These are phyloP conservation scores for Onychostoma macrolepis DNA, from an alignment of 2,113 vertebrate genomes.

Conservation along the genomic window DNA sequence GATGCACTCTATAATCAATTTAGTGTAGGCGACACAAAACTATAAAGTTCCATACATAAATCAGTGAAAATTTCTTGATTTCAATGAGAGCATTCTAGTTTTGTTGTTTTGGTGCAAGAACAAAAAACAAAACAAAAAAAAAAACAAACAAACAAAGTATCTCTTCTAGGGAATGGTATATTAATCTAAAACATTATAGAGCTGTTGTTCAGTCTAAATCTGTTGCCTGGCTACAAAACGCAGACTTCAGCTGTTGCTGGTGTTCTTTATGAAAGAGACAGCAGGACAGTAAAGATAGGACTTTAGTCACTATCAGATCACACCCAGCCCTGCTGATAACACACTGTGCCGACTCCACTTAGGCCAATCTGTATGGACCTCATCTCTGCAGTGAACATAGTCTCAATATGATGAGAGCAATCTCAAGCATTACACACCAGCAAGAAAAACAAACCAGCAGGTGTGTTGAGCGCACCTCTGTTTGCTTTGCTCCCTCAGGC, in stretches of 20 bases:
- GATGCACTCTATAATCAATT: background rate
- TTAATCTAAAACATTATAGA: background rate
- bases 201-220: background rate
- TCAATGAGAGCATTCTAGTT: background rate
- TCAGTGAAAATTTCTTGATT: background rate
- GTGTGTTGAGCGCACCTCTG: slow-evolving; percentile 66
- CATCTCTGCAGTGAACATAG: background rate
- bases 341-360: slow-evolving; percentile 40
- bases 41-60: background rate
- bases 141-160: background rate
- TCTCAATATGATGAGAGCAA: slow-evolving; percentile 11
- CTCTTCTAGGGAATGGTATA: background rate
- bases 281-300: slow-evolving; percentile 30
- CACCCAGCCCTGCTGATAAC: slow-evolving; percentile 27
- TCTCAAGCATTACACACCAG: slow-evolving; percentile 42
- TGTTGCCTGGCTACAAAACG: background rate
- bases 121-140: background rate
- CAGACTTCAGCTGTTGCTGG: background rate
- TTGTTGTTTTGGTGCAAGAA: background rate
- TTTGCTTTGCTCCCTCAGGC: slow-evolving; percentile 66
- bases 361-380: background rate
- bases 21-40: background rate
- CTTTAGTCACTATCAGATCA: slow-evolving; percentile 15
- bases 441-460: slow-evolving; percentile 54
- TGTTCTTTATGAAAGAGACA: slow-evolving; percentile 25